A percentile compares a stretch with the other conserved stretches of the same genome.
Evolutionary conservation across 2,113 vertebrate species (phyloP).

Genomic region (Tylochromis polylepis): DNA sequence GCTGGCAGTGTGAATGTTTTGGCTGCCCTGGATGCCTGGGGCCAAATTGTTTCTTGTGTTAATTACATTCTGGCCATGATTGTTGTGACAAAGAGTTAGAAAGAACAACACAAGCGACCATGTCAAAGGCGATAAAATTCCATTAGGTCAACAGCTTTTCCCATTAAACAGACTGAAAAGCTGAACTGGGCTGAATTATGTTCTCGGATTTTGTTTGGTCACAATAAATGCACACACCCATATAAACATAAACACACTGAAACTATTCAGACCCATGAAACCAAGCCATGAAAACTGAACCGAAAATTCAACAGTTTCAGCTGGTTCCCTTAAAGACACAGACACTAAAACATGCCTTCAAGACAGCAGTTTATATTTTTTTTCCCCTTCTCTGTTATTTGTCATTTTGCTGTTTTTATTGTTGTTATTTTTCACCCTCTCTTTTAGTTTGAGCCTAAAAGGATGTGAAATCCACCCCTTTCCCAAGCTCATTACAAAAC

Average conservation of each 20-base stretch:
- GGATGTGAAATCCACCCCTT: neutral
- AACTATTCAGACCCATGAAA: neutral
- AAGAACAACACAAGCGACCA: neutral
- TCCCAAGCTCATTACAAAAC: neutral
- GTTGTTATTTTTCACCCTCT: neutral
- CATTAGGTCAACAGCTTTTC: neutral
- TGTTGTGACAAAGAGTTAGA: neutral
- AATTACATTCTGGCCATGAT: neutral
- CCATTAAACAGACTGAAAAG: neutral
- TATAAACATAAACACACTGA: neutral
- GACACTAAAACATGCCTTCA: neutral
- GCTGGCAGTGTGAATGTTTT: neutral
- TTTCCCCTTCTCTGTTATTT: neutral
- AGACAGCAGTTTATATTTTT: neutral
- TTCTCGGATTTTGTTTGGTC: neutral
- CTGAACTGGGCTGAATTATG: neutral
- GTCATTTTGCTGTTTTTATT: neutral
- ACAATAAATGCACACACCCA: neutral
- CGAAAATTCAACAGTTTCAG: neutral
- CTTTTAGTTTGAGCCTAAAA: neutral
- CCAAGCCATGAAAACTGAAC: neutral
- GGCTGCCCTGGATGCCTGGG: neutral
- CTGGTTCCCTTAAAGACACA: neutral
- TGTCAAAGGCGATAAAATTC: neutral
- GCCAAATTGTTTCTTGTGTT: slow-evolving; percentile 1